Base-by-base conservation (phyloP, 2,888 invertebrate species). In the Zootermopsis nevadensis region DNA sequence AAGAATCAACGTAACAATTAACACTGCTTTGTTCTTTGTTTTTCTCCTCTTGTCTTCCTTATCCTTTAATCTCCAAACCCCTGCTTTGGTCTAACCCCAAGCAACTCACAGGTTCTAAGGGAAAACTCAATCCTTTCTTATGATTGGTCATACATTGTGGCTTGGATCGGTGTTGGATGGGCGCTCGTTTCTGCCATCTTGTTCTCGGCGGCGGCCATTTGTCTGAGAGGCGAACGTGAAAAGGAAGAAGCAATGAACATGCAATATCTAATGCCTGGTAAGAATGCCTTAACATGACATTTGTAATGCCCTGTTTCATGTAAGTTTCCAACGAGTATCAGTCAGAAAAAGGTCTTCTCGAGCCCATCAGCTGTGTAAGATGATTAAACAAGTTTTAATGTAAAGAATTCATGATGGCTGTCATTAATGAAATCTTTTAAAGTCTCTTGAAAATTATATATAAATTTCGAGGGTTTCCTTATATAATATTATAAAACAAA, bases 251-350 rank as follows among this genome's bases (percentile, higher is more conserved):
- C 97, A 91, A 94, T 97, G 92, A 98, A 98, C 93, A 96, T 98
- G 95, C 98, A 98, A 93, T 98, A 98, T 91, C 93, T 98, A 91
- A 97, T 97, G 97, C 97, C 97, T 92, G 97, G 97, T 97, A 94
- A 87, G 87, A 42, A 31, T 22, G 19, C 48, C 19, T 48, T 48
- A 12, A 48, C 48, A 48, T 19, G 19, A 48, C 48, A 60, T 3
- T 48, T 48, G 19, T 48, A 48, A 48, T 48, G 19, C 48, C 19
- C 48, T 15, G 19, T 48, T 48, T 48, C 22, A 48, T 48, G 3
- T 48, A 22, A 0, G 15, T 15, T 48, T 15, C 48, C 48, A 48
- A 48, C 19, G 3, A 48, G 48, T 19, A 48, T 48, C 19, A 38
- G 19, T 48, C 48, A 48, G 19, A 48, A 48, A 48, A n/a, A n/a